Percentiles rank a stretch among this genome's conserved stretches.
Conservation (phyloP, 2,113 vertebrate genomes). For the Toxostoma redivivum region DNA sequence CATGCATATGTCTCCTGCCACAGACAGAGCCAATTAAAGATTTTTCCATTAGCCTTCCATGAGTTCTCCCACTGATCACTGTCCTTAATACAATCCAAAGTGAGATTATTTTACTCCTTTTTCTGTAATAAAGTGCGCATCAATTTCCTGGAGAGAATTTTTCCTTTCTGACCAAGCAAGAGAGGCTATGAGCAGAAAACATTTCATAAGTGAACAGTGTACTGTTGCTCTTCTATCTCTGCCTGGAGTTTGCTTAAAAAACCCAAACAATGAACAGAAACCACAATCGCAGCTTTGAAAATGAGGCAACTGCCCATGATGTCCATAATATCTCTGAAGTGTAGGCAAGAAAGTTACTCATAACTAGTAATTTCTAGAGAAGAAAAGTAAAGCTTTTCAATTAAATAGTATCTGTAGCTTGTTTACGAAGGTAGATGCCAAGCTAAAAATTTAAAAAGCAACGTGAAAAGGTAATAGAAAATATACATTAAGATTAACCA, state of each 20-base stretch:
- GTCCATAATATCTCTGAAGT: neutral
- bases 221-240: neutral
- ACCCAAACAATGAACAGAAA: neutral
- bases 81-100: neutral
- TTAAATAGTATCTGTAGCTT: neutral
- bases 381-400: neutral
- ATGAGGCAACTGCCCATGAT: neutral
- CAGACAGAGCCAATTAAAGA: neutral
- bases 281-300: neutral
- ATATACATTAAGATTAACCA: neutral
- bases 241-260: neutral
- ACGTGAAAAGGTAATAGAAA: neutral
- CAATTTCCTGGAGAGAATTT: neutral
- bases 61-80: neutral
- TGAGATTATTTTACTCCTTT: neutral
- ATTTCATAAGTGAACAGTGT: neutral
- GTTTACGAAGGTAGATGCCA: neutral
- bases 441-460: neutral
- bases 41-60: neutral
- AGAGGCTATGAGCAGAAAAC: neutral
- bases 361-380: neutral
- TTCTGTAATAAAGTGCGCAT: neutral
- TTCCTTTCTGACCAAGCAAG: neutral
- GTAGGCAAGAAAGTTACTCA: neutral
- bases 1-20: neutral